These are phyloP conservation scores for Pontoporia blainvillei DNA, from an alignment of 2,113 vertebrate species.

Conservation along the genomic window DNA sequence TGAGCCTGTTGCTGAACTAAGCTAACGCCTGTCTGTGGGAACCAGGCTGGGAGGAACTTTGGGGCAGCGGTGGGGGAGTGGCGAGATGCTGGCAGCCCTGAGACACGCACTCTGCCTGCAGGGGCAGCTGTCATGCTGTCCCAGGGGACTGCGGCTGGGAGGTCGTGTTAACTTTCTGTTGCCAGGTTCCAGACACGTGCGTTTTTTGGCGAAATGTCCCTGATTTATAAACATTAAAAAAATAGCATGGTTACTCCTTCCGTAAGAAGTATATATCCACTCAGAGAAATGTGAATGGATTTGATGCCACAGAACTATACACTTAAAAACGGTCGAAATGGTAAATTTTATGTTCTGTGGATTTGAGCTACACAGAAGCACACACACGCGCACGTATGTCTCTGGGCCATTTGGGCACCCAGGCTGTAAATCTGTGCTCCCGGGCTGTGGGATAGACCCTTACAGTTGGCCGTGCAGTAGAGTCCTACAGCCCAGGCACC, in stretches of 20 bases:
- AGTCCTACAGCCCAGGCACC: background rate
- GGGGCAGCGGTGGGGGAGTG: background rate
- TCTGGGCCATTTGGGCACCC: background rate
- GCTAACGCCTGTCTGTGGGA: background rate
- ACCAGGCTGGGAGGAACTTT: background rate
- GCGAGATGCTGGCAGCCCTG: background rate
- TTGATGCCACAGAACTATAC: background rate
- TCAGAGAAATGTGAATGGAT: background rate
- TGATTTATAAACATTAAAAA: background rate
- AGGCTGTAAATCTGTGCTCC: background rate
- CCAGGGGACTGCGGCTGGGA: background rate
- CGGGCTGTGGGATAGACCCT: background rate
- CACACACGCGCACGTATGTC: background rate
- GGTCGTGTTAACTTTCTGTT: background rate
- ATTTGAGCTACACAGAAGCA: background rate
- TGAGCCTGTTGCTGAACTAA: background rate
- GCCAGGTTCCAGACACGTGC: background rate
- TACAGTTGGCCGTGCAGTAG: background rate
- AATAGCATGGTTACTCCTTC: background rate
- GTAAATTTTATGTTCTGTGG: background rate
- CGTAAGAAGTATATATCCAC: background rate
- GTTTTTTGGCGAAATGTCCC: background rate
- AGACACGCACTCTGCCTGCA: background rate
- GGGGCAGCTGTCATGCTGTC: fast-evolving
- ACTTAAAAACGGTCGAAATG: background rate